Evolutionary conservation across 1,140 invertebrate species (phyloP).

Genomic region (Eciton burchellii): DNA sequence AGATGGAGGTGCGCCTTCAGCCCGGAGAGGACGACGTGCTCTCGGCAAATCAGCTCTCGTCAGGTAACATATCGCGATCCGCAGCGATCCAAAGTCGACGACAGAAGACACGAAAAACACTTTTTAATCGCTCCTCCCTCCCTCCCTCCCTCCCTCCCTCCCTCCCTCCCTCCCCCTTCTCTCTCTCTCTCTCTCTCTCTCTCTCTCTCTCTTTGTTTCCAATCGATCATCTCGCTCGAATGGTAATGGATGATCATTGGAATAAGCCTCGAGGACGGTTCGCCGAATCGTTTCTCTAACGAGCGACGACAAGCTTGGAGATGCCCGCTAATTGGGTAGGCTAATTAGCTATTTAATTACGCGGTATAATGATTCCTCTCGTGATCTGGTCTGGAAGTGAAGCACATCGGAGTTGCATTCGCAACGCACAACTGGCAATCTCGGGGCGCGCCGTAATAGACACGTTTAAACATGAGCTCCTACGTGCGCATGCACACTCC

Average conservation of each 20-base stretch:
- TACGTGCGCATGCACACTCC: conserved; percentile 30
- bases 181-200: too few species aligned
- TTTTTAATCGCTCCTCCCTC: too few species aligned
- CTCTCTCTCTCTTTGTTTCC: not conserved
- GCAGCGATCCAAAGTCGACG: not conserved
- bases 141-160: too few species aligned
- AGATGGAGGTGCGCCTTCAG: conserved; percentile 91
- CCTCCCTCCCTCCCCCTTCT: too few species aligned
- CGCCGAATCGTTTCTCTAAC: not conserved
- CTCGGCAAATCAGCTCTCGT: conserved; percentile 89
- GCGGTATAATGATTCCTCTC: conserved; percentile 15
- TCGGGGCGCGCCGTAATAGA: conserved; percentile 40
- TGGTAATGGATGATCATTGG: not conserved
- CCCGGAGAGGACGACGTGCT: conserved; percentile 89
- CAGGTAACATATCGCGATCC: conserved; percentile 86
- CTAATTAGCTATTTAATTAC: conserved; percentile 45
- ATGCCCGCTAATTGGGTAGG: conserved; percentile 28
- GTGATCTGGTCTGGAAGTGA: conserved; percentile 31
- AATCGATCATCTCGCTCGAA: not conserved
- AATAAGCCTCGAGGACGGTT: not conserved
- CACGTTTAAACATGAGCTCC: conserved; percentile 45
- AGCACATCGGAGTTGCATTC: conserved; percentile 32
- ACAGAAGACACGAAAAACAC: not conserved
- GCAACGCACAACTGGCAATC: not conserved
- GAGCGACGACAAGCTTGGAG: not conserved